Evolutionary conservation across 2,888 invertebrate species (phyloP).

Genomic region (Dorcus parallelipipedus): DNA sequence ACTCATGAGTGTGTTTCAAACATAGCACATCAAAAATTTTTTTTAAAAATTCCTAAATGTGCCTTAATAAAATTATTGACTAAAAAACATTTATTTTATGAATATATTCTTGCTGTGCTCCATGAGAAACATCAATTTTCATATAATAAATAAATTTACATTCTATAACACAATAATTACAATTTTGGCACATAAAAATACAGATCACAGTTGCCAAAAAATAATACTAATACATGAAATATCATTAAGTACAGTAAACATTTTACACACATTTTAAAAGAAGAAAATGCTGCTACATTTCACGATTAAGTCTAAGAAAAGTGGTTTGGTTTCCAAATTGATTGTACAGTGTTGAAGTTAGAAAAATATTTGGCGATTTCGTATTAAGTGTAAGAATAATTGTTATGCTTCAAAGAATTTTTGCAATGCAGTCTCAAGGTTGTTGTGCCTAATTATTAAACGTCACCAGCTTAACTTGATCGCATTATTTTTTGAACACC

Average conservation of each 20-base stretch:
- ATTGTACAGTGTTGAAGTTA: conserved; percentile 10
- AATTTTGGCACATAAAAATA: conserved; percentile 34
- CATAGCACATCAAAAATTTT: too few species aligned
- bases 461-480: too few species aligned
- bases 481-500: too few species aligned
- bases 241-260: conserved; percentile 19
- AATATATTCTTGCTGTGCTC: too few species aligned
- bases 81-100: too few species aligned
- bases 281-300: conserved; percentile 1
- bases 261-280: neutral
- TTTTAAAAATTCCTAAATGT: too few species aligned
- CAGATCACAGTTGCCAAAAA: conserved; percentile 34
- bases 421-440: too few species aligned
- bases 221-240: neutral
- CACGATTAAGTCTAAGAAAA: conserved; percentile 5
- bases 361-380: conserved; percentile 6
- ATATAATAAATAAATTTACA: too few species aligned
- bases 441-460: too few species aligned
- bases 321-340: conserved; percentile 2
- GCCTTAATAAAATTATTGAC: too few species aligned
- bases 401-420: neutral
- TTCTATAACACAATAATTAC: conserved; percentile 14
- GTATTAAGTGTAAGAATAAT: conserved; percentile 8
- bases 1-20: too few species aligned
- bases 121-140: too few species aligned